A percentile compares a stretch with the other conserved stretches of the same genome.
Conservation (phyloP, 2,113 vertebrate genomes). For the Prunella fulvescens region DNA sequence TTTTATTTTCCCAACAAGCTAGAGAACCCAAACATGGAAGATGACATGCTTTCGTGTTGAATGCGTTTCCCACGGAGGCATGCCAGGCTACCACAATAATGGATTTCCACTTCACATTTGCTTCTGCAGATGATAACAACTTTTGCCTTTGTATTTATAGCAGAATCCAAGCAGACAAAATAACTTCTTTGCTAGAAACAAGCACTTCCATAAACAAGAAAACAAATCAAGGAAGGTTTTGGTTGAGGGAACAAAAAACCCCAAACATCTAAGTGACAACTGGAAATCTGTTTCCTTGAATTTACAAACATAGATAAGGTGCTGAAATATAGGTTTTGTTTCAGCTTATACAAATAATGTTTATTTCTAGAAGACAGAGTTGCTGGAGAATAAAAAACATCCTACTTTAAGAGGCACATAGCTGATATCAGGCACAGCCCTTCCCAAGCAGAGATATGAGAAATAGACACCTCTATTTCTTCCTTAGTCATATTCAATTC, state of each 20-base stretch:
- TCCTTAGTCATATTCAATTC: background rate
- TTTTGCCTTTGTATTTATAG: background rate
- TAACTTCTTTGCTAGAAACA: background rate
- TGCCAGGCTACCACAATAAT: background rate
- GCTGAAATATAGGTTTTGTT: slow-evolving; percentile 11
- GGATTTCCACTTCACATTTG: background rate
- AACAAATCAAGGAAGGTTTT: background rate
- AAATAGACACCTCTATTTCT: background rate
- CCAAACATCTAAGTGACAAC: background rate
- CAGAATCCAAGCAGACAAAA: background rate
- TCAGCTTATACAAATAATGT: background rate
- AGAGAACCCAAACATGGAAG: background rate
- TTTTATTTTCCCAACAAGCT: background rate
- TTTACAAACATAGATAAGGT: slow-evolving; percentile 25
- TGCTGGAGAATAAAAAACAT: slow-evolving; percentile 4
- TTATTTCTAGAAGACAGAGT: slow-evolving; percentile 17
- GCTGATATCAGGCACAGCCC: slow-evolving; percentile 3
- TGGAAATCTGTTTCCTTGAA: background rate
- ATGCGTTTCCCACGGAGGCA: background rate
- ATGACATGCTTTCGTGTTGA: background rate
- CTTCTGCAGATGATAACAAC: background rate
- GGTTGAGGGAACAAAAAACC: background rate
- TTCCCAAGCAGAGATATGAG: background rate
- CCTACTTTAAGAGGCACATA: slow-evolving; percentile 2
- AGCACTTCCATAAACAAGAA: background rate